Evolutionary conservation across 2,888 invertebrate species (phyloP), one percentile per base, ranked within the genome.

Genomic region (Drosophila lacicola): DNA sequence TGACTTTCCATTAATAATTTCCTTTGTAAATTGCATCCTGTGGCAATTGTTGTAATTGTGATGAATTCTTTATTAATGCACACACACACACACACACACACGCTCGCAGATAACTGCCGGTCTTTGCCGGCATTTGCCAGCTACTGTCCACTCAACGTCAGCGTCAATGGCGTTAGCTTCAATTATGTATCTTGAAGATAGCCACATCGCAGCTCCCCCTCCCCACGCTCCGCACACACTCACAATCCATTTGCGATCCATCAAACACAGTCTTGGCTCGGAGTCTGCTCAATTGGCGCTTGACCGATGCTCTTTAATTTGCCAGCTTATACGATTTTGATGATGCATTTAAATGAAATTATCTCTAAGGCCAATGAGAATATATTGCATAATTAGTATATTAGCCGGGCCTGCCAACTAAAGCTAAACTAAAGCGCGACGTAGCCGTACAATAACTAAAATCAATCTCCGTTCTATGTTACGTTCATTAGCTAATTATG

Each of bases 1-100:
- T 91, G 90, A 91, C 81, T 91, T 90, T 89, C 78, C 90, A 90
- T 90, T 90, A 90, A 90, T 90, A 89, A 90, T 83, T 88, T 89
- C 70, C 88, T 78, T 86, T 89, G 78, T 69, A 76, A 84, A 84
- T 88, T 85, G 80, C 84, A 82, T 89, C 88, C 89, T 83, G 78
- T 75, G 82, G 87, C 89, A 89, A 82, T 88, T 74, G 78, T 89
- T 81, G 88, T 88, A 90, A 89, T 90, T 89, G 87, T 89, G 88
- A 90, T 89, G 84, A 90, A 89, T 88, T 78, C 70, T 70, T 74
- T 88, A 80, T 88, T 76, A 89, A 80, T 80, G 77, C 80, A 65
- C 42, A 47, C 37, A 37, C 39, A 25, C 42, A 33, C 19, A 29
- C 14, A 36, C 17, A 53, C 17, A 53, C 34, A 70, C 17, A 25